Evolutionary conservation across 2,797 vertebrate genomes (phyloP).

Genomic region (Ambastaia sidthimunki): DNA sequence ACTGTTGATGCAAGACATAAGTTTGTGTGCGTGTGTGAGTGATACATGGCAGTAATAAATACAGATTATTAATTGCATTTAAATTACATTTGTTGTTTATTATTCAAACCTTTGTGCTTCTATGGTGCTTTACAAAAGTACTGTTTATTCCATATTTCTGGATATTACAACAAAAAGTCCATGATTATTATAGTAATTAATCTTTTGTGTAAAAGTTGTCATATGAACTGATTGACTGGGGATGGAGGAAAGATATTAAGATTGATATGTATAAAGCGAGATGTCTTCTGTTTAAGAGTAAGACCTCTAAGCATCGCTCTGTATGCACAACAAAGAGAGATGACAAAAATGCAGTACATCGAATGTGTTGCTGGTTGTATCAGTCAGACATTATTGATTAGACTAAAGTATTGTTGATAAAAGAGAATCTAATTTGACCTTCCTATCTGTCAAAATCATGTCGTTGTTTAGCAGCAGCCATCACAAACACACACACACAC

Average conservation of each 20-base stretch:
- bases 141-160: no score
- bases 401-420: slow-evolving; percentile 78
- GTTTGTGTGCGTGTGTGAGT: not conserved
- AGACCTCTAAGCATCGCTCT: slow-evolving; percentile 33
- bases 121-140: no score
- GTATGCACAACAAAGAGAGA: slow-evolving; percentile 56
- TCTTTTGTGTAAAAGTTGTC: no score
- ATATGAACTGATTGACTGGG: no score
- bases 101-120: no score
- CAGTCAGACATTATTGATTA: slow-evolving; percentile 77
- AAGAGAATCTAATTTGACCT: slow-evolving; percentile 80
- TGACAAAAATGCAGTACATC: slow-evolving; percentile 65
- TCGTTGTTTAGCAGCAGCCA: slow-evolving; percentile 64
- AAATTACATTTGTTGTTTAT: no score
- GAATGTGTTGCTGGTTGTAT: slow-evolving; percentile 73
- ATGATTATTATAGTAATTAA: no score
- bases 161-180: no score
- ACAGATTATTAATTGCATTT: not conserved
- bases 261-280: no score
- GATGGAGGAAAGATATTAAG: no score
- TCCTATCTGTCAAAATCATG: slow-evolving; percentile 81
- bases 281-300: not conserved
- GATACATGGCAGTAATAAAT: not conserved
- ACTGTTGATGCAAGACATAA: not conserved
- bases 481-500: slow-evolving; percentile 17